Base-by-base conservation (phyloP, 2,888 invertebrate genomes). In the Rhynchonema sp. region DNA sequence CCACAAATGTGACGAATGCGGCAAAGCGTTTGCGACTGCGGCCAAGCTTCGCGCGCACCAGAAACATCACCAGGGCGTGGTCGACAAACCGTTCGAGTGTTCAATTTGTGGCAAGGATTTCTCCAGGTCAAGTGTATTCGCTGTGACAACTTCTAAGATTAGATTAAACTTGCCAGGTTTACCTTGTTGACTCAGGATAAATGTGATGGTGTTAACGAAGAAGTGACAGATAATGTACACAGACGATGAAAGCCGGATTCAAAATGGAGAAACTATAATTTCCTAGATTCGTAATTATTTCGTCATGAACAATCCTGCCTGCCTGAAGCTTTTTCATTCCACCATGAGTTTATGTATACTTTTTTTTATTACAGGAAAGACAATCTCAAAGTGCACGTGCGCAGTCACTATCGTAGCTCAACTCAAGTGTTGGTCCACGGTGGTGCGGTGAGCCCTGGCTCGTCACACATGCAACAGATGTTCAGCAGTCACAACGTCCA, bases 301-400 rank as follows among this genome's bases (percentile, higher is more conserved):
- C n/a, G n/a, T n/a, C n/a, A n/a, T n/a, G n/a, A n/a, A n/a, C n/a
- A n/a, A n/a, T n/a, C n/a, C n/a, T n/a, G n/a, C n/a, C n/a, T n/a
- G n/a, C n/a, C n/a, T n/a, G n/a, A n/a, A n/a, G n/a, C n/a, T n/a
- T n/a, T n/a, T n/a, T n/a, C n/a, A n/a, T n/a, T n/a, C n/a, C n/a
- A n/a, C n/a, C 38, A 13, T 38, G 38, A 38, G 38, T 38, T 38
- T n/a, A n/a, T n/a, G n/a, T n/a, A n/a, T n/a, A n/a, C n/a, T 49
- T 26, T 54, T 27, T 9, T 54, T 54, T 9, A 29, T 63, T 73
- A 78, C 52, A 71, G 71, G 57, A 72, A 76, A 62, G 77, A 75
- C 66, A 77, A 77, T 64, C 70, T 79, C 28, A 73, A 75, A 49
- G 77, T 76, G 57, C 79, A 79, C 64, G 72, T 75, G 71, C 74